Percentiles rank a stretch among this genome's conserved stretches.
Evolutionary conservation across 2,113 vertebrate species (phyloP).

Genomic region (Aegotheles bennettii): DNA sequence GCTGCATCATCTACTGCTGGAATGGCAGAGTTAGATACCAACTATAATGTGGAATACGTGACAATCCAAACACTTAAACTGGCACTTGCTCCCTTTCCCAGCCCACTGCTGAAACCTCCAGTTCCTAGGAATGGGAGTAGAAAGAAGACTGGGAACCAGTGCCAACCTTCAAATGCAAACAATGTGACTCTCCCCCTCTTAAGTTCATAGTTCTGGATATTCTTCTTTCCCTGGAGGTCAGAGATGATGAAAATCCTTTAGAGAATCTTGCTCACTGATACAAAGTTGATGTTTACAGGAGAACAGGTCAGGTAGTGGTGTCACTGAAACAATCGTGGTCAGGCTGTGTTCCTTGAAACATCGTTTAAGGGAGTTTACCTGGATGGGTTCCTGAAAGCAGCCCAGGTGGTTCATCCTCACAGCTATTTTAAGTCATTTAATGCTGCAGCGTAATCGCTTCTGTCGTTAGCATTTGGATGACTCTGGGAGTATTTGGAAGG

Average conservation of each 20-base stretch:
- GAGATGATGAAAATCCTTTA: neutral
- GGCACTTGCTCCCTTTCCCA: neutral
- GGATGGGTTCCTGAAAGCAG: neutral
- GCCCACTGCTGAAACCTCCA: neutral
- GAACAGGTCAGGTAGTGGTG: neutral
- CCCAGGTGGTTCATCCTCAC: neutral
- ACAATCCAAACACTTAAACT: neutral
- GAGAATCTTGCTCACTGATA: neutral
- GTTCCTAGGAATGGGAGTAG: neutral
- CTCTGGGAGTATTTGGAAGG: constrained; percentile 23
- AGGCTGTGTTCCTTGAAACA: neutral
- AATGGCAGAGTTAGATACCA: neutral
- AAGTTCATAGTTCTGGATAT: neutral
- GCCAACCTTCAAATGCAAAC: neutral
- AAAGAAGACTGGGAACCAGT: neutral
- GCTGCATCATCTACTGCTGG: neutral
- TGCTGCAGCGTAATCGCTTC: neutral
- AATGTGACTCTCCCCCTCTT: neutral
- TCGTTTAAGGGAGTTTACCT: neutral
- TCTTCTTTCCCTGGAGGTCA: neutral
- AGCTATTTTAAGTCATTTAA: neutral
- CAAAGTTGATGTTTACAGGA: neutral
- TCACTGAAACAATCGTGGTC: neutral
- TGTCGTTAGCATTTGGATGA: neutral
- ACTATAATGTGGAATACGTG: neutral